phyloP scores from a whole-genome alignment of 2,888 invertebrate species.

The Rhabditophanes sp. region DNA sequence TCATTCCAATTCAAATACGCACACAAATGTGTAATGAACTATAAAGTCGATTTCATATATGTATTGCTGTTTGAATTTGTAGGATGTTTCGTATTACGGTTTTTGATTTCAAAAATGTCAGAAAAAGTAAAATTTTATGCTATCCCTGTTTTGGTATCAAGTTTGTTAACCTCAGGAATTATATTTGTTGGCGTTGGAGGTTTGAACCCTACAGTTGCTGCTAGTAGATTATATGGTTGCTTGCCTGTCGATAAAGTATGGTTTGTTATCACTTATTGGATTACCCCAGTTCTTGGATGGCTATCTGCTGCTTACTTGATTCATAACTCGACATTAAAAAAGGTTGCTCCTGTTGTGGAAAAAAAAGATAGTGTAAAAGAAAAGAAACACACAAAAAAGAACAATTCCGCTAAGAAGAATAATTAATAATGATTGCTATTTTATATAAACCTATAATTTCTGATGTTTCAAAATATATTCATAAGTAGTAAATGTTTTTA shows the following conservation, averaged over 20 bases:
- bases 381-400: too few species aligned
- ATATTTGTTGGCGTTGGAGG: slow-evolving; percentile 40
- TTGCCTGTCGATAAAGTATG: slow-evolving; percentile 7
- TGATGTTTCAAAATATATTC: too few species aligned
- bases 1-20: slow-evolving; percentile 13
- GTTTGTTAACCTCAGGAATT: too few species aligned
- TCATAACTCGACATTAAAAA: neutral
- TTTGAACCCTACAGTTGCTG: slow-evolving; percentile 36
- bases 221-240: slow-evolving; percentile 28
- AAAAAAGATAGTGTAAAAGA: slow-evolving; percentile 9
- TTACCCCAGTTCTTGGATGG: slow-evolving; percentile 19
- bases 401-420: too few species aligned
- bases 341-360: neutral
- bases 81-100: slow-evolving; percentile 20
- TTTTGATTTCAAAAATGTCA: slow-evolving; percentile 13
- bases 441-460: too few species aligned
- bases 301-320: slow-evolving; percentile 12
- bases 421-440: too few species aligned
- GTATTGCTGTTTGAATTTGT: slow-evolving; percentile 20
- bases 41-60: slow-evolving; percentile 19
- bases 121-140: slow-evolving; percentile 9
- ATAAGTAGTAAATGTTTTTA: too few species aligned
- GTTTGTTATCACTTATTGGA: slow-evolving; percentile 32
- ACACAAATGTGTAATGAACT: slow-evolving; percentile 22
- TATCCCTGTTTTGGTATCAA: slow-evolving; percentile 20